Evolutionary conservation across 2,888 invertebrate genomes (phyloP).

Genomic region (Liodrosophila aerea): DNA sequence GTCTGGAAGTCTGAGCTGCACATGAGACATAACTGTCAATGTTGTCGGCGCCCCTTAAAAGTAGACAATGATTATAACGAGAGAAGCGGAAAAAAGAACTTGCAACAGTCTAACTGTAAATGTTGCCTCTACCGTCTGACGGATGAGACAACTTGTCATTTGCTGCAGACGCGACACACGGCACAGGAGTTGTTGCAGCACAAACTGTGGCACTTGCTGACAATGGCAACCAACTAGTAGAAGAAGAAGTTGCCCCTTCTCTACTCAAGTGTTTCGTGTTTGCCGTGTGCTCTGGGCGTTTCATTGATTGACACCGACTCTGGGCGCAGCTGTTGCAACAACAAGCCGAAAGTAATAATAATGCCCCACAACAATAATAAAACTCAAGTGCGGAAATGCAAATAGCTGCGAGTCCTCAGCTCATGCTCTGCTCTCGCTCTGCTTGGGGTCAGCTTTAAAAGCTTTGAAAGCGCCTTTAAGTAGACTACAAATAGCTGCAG

Average conservation of each 20-base stretch:
- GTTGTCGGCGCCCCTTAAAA: slow-evolving; percentile 41
- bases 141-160: slow-evolving; percentile 78
- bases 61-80: slow-evolving; percentile 73
- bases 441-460: slow-evolving; percentile 5
- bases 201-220: slow-evolving; percentile 25
- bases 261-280: slow-evolving; percentile 7
- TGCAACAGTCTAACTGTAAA: slow-evolving; percentile 25
- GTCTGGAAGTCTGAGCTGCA: background rate
- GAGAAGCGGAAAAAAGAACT: slow-evolving; percentile 18
- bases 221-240: slow-evolving; percentile 41
- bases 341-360: slow-evolving; percentile 55
- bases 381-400: slow-evolving; percentile 52
- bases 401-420: slow-evolving; percentile 47
- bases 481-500: slow-evolving; percentile 60
- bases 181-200: slow-evolving; percentile 14
- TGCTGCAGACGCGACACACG: slow-evolving; percentile 58
- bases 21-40: slow-evolving; percentile 39
- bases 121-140: slow-evolving; percentile 42
- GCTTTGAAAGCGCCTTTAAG: slow-evolving; percentile 50
- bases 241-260: background rate
- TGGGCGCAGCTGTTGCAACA: slow-evolving; percentile 48
- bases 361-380: slow-evolving; percentile 35
- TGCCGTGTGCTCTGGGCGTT: slow-evolving; percentile 33
- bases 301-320: slow-evolving; percentile 45
- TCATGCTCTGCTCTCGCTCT: too few relatives aligned